These are phyloP conservation scores for Gephyroberyx darwinii DNA, from an alignment of 2,797 vertebrate species.

Conservation along the genomic window DNA sequence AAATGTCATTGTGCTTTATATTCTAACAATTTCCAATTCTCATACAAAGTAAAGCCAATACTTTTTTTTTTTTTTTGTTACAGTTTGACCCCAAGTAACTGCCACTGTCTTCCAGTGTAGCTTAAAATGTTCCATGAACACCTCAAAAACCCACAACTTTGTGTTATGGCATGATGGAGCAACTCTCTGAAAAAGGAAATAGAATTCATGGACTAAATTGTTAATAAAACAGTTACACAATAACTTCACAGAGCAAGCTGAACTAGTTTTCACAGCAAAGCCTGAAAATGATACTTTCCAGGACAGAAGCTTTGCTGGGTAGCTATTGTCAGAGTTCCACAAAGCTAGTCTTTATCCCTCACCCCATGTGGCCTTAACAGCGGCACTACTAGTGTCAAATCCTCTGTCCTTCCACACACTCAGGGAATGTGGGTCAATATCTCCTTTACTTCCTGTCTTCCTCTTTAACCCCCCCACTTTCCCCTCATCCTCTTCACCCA, in stretches of 20 bases:
- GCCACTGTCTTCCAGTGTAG: constrained; percentile 16
- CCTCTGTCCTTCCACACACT: constrained; percentile 37
- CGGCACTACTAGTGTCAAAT: constrained; percentile 36
- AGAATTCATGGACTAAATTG: constrained; percentile 24
- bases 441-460: constrained; percentile 48
- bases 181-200: constrained; percentile 32
- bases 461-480: constrained; percentile 24
- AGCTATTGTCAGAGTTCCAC: constrained; percentile 61
- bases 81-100: constrained; percentile 19
- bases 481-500: constrained; percentile 45
- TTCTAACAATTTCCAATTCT: constrained; percentile 12
- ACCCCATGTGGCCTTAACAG: constrained; percentile 60
- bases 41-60: neutral
- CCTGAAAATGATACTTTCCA: constrained; percentile 59
- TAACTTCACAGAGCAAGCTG: constrained; percentile 35
- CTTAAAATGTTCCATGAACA: constrained; percentile 27
- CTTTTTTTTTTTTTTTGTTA: neutral
- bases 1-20: constrained; percentile 9
- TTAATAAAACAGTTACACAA: constrained; percentile 53
- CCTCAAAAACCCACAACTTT: neutral
- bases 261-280: constrained; percentile 65
- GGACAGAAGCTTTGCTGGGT: constrained; percentile 56
- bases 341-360: constrained; percentile 68
- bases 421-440: constrained; percentile 63
- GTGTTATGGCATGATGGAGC: constrained; percentile 23